Percentiles rank a stretch among this genome's conserved stretches.
Conservation (phyloP, 2,797 vertebrate species). For the Neosilurus mollespiculum region DNA sequence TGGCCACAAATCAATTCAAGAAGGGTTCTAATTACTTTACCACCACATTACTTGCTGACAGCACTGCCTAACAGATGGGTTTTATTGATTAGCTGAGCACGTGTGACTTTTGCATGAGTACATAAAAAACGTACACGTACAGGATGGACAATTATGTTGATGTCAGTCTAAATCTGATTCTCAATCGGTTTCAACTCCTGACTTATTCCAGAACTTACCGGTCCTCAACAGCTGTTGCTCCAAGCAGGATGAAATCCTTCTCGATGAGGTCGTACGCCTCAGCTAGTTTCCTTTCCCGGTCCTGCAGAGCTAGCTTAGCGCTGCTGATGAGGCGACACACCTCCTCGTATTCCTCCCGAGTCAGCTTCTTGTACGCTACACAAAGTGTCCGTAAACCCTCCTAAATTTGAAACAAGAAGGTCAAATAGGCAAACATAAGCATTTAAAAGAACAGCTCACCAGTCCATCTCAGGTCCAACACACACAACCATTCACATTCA, state of each 20-base stretch:
- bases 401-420: constrained; percentile 63
- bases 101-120: neutral
- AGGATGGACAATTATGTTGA: neutral
- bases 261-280: constrained; percentile 93
- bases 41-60: constrained; percentile 51
- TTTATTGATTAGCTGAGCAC: constrained; percentile 43
- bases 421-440: neutral
- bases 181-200: neutral
- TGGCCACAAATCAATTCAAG: constrained; percentile 42
- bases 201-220: constrained; percentile 70
- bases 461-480: too few relatives aligned
- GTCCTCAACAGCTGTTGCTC: constrained; percentile 96
- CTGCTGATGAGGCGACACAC: constrained; percentile 74
- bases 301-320: constrained; percentile 88
- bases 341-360: constrained; percentile 75
- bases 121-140: neutral
- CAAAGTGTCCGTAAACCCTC: constrained; percentile 93
- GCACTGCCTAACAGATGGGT: constrained; percentile 32
- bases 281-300: constrained; percentile 85
- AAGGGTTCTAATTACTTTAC: constrained; percentile 52
- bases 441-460: neutral
- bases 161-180: neutral
- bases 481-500: too few relatives aligned
- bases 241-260: constrained; percentile 87
- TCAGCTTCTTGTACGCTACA: constrained; percentile 87